These are phyloP conservation scores for Tympanoctomys barrerae DNA, from an alignment of 2,797 vertebrate genomes.

Conservation along the genomic window DNA sequence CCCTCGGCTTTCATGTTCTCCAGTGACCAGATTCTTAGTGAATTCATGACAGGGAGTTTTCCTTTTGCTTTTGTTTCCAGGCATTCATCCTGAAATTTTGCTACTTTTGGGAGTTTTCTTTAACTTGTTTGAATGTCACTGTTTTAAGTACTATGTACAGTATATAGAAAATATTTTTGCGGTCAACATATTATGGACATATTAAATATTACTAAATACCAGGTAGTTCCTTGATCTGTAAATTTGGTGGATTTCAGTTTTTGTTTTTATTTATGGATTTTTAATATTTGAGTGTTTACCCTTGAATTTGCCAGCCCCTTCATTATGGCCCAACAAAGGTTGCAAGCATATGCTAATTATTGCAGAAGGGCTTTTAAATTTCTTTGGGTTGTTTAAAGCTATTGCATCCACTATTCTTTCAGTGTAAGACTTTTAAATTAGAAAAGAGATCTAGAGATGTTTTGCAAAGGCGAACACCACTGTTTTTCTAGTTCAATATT, in stretches of 20 bases:
- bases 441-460: conserved; percentile 4
- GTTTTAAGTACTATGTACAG: background rate
- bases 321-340: background rate
- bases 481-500: conserved; percentile 25
- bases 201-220: conserved; percentile 13
- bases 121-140: background rate
- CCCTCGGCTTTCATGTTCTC: background rate
- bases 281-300: background rate
- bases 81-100: background rate
- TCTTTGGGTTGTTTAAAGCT: conserved; percentile 11
- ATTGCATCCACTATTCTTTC: background rate
- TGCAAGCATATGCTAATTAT: background rate
- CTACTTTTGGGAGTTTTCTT: background rate
- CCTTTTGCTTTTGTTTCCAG: background rate
- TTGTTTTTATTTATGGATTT: background rate
- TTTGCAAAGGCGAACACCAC: conserved; percentile 35
- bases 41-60: background rate
- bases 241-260: background rate
- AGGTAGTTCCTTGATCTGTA: background rate
- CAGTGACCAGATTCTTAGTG: background rate
- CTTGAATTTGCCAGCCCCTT: background rate
- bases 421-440: background rate
- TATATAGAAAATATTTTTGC: conserved; percentile 17
- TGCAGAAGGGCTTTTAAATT: background rate
- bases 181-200: background rate